Conservation (phyloP, 2,888 invertebrate genomes). For the Griposia aprilina region DNA sequence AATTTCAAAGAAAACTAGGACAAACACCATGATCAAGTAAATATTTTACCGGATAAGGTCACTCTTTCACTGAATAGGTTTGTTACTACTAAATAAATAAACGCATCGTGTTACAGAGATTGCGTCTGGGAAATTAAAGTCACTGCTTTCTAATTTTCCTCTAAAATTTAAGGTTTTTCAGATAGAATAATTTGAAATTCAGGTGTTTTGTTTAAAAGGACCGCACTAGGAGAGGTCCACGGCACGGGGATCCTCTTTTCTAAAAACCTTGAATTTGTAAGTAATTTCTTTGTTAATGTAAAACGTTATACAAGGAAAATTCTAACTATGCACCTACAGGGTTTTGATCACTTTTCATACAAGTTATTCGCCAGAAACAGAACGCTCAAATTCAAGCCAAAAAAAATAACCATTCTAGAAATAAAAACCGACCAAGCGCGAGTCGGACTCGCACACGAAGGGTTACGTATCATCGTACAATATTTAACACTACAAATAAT, state of each 20-base stretch:
- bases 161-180: constrained; percentile 8
- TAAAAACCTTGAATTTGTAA: too few relatives aligned
- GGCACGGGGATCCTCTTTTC: not conserved
- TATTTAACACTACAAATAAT: too few relatives aligned
- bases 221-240: not conserved
- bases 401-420: not conserved
- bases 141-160: not conserved
- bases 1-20: not conserved
- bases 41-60: not conserved
- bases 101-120: not conserved
- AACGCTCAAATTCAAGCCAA: not conserved
- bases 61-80: constrained; percentile 1
- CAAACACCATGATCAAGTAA: not conserved
- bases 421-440: too few relatives aligned
- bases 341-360: not conserved
- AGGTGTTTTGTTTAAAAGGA: not conserved
- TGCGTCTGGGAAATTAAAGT: not conserved
- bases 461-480: too few relatives aligned
- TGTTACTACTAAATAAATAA: not conserved
- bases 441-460: too few relatives aligned
- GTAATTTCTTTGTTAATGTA: too few relatives aligned
- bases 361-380: not conserved
- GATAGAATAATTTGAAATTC: not conserved
- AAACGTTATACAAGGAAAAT: not conserved
- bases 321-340: not conserved